phyloP scores from a whole-genome alignment of 2,888 invertebrate genomes.

The Nasonovia ribisnigri region DNA sequence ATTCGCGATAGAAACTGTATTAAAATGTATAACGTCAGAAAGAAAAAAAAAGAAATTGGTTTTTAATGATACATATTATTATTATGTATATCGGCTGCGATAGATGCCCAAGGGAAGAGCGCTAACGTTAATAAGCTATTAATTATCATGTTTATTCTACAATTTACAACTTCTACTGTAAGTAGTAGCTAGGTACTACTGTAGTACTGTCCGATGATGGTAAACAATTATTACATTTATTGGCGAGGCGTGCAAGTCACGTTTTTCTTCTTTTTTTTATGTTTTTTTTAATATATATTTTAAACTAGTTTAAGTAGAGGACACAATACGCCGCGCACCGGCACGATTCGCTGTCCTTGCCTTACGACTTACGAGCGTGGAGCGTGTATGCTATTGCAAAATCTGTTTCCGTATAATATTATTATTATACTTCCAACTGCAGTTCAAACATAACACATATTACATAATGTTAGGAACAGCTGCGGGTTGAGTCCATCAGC shows the following conservation, averaged over 20 bases:
- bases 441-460: background rate
- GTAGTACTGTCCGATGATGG: background rate
- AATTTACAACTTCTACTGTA: background rate
- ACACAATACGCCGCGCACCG: background rate
- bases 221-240: constrained; percentile 8
- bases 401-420: background rate
- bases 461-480: background rate
- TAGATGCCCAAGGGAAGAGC: background rate
- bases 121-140: background rate
- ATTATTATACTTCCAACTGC: background rate
- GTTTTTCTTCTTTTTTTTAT: background rate
- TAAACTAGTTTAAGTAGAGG: constrained; percentile 1
- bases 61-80: background rate
- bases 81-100: background rate
- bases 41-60: background rate
- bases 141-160: background rate
- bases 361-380: background rate
- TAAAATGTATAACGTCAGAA: background rate
- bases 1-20: background rate
- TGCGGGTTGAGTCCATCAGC: background rate
- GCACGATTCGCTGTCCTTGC: background rate
- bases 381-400: background rate
- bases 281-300: background rate
- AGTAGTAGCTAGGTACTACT: background rate
- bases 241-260: constrained; percentile 14